Percentiles rank a stretch among this genome's conserved stretches.
Conservation (phyloP, 2,113 vertebrate species). For the Loxodonta africana region DNA sequence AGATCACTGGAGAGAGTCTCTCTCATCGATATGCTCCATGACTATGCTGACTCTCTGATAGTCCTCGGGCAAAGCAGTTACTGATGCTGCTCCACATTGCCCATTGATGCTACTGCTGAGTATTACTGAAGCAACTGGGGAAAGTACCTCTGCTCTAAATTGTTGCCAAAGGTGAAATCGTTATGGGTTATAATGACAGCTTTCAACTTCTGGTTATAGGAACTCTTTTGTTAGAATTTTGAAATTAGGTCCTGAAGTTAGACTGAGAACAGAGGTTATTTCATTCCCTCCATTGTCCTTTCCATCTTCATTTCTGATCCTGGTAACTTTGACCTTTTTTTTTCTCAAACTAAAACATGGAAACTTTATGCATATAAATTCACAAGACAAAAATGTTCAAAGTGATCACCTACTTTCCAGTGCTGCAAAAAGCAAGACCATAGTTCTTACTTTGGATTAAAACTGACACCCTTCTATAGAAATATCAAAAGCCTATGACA, state of each 20-base stretch:
- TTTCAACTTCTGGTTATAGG: not conserved
- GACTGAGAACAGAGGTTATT: not conserved
- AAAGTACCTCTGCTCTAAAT: not conserved
- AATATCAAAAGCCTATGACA: not conserved
- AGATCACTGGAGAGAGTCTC: not conserved
- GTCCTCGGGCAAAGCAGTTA: not conserved
- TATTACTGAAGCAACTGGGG: not conserved
- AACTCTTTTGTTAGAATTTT: not conserved
- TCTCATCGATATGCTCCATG: too few species aligned
- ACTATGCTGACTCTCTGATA: not conserved
- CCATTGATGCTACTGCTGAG: fast-evolving
- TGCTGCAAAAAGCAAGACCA: not conserved
- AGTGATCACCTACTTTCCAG: not conserved
- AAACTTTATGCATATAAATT: not conserved
- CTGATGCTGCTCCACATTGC: not conserved
- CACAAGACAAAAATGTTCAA: not conserved
- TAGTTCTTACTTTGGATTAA: not conserved
- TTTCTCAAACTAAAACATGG: not conserved
- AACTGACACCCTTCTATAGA: not conserved
- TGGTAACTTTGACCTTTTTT: not conserved
- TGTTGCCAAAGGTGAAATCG: not conserved
- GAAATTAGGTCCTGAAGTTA: not conserved
- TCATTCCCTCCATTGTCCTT: not conserved
- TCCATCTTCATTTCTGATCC: not conserved
- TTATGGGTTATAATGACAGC: not conserved